Conservation (phyloP, 2,888 invertebrate genomes). For the Neuroscelio doddi region DNA sequence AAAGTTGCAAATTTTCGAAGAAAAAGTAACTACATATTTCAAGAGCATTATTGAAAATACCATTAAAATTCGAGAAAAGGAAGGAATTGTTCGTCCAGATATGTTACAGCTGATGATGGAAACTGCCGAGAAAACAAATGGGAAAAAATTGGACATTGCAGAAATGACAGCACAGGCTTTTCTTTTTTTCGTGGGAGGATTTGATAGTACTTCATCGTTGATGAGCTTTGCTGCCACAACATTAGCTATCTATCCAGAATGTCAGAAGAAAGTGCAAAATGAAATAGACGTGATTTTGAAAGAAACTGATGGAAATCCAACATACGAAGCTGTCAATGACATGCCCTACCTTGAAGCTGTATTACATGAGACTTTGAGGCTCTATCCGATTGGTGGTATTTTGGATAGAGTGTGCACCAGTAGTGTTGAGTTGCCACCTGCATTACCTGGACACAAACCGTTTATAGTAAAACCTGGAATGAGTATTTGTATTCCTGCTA, state of each 20-base stretch:
- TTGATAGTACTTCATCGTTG: conserved; percentile 55
- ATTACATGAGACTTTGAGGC: conserved; percentile 53
- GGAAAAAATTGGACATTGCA: conserved; percentile 50
- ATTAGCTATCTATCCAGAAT: conserved; percentile 50
- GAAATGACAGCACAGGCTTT: conserved; percentile 73
- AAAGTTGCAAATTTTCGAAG: conserved; percentile 17
- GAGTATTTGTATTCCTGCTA: conserved; percentile 62
- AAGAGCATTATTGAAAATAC: conserved; percentile 41
- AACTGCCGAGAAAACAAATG: conserved; percentile 45
- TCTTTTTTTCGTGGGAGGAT: conserved; percentile 63
- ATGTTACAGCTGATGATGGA: conserved; percentile 76
- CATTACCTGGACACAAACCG: conserved; percentile 49
- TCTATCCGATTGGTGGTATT: conserved; percentile 69
- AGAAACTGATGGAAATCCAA: conserved; percentile 33
- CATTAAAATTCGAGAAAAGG: conserved; percentile 48
- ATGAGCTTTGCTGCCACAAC: conserved; percentile 58
- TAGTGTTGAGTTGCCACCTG: conserved; percentile 71
- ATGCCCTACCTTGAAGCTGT: conserved; percentile 63
- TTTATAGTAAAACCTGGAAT: conserved; percentile 58
- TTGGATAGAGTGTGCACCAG: conserved; percentile 74
- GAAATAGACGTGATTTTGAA: conserved; percentile 58
- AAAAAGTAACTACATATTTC: conserved; percentile 46
- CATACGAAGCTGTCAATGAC: conserved; percentile 54
- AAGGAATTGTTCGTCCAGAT: conserved; percentile 71
- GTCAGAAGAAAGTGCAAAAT: conserved; percentile 54